Percentiles rank a stretch among this genome's conserved stretches.
phyloP scores from a whole-genome alignment of 2,888 invertebrate genomes.

The Thymelicus sylvestris region DNA sequence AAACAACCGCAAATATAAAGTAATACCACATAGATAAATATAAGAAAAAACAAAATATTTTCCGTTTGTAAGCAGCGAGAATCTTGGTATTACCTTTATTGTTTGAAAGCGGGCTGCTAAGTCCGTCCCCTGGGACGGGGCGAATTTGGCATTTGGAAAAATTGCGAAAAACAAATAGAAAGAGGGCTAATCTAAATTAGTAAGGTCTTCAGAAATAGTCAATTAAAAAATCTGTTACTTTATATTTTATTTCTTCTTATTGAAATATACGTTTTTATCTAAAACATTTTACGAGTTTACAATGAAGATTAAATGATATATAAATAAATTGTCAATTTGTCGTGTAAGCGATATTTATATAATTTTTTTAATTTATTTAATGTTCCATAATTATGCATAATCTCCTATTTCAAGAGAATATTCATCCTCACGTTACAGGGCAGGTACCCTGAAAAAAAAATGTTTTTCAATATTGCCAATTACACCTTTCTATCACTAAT shows the following conservation, averaged over 20 bases:
- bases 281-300: too few relatives aligned
- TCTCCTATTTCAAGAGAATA: too few relatives aligned
- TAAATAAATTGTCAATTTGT: too few relatives aligned
- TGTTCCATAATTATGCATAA: too few relatives aligned
- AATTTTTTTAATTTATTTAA: too few relatives aligned
- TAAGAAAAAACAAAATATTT: conserved; percentile 28
- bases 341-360: too few relatives aligned
- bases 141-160: conserved; percentile 72
- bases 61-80: conserved; percentile 2
- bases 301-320: too few relatives aligned
- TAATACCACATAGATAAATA: background rate
- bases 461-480: too few relatives aligned
- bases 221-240: background rate
- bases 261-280: background rate
- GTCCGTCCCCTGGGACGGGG: conserved; percentile 61
- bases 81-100: conserved; percentile 49
- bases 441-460: too few relatives aligned
- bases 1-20: too few relatives aligned
- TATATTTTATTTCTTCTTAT: background rate
- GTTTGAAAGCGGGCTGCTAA: conserved; percentile 54
- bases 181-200: conserved; percentile 75
- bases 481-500: too few relatives aligned
- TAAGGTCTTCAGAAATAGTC: conserved; percentile 55
- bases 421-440: too few relatives aligned
- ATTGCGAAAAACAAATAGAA: conserved; percentile 66